Evolutionary conservation across 2,113 vertebrate genomes (phyloP).

Genomic region (Spermophilus dauricus): DNA sequence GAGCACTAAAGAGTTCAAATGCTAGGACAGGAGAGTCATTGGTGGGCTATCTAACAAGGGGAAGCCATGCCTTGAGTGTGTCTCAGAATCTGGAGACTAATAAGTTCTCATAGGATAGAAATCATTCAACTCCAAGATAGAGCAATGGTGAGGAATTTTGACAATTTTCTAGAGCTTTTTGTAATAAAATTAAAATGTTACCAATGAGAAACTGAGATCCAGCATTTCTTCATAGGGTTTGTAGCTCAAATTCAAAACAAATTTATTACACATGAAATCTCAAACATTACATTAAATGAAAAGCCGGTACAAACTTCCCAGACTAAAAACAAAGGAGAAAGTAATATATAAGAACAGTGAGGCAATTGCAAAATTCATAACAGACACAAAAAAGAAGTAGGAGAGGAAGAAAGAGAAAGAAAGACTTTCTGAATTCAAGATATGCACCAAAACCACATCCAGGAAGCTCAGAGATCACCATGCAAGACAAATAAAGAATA

Average conservation of each 20-base stretch:
- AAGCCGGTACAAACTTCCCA: neutral
- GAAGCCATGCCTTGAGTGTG: neutral
- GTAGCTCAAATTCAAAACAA: neutral
- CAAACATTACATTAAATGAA: neutral
- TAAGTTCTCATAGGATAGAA: neutral
- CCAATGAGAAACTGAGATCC: neutral
- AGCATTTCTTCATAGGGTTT: neutral
- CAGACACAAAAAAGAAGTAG: neutral
- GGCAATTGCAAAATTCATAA: neutral
- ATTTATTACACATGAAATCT: neutral
- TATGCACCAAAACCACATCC: neutral
- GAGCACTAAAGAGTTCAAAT: no score
- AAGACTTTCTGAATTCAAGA: no score
- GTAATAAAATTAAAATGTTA: neutral
- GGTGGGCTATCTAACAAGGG: fast-evolving
- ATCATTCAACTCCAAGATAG: neutral
- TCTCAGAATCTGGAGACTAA: neutral
- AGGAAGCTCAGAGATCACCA: neutral
- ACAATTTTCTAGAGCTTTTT: neutral
- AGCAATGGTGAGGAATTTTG: neutral
- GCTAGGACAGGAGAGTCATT: no score
- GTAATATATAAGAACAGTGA: neutral
- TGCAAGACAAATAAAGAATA: neutral
- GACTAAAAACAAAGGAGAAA: neutral
- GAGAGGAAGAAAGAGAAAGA: neutral